phyloP scores from a whole-genome alignment of 2,113 vertebrate species.

The Petromus typicus region DNA sequence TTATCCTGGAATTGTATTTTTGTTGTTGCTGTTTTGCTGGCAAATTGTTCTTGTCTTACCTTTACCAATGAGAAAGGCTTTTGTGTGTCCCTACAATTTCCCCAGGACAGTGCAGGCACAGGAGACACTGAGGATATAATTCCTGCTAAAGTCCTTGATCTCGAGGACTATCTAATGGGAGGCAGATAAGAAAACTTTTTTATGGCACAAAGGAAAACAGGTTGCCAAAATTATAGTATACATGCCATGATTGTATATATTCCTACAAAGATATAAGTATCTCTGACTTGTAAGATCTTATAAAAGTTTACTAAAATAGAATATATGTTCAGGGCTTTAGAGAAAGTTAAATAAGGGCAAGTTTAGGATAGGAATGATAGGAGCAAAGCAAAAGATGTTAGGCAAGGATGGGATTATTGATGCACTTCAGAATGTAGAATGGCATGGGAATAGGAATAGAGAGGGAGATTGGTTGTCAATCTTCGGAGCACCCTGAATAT shows the following conservation, averaged over 20 bases:
- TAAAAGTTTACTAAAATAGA: neutral
- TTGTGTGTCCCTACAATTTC: neutral
- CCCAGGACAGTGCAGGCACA: neutral
- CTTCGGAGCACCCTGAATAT: neutral
- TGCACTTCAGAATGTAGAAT: neutral
- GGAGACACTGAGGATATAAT: neutral
- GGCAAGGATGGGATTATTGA: neutral
- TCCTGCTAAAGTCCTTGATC: neutral
- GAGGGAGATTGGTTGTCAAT: neutral
- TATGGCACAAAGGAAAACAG: neutral
- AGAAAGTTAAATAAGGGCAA: neutral
- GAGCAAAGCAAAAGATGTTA: neutral
- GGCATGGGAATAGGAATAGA: neutral
- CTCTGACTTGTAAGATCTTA: neutral
- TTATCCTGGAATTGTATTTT: conserved; percentile 34
- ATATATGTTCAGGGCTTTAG: neutral
- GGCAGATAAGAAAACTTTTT: neutral
- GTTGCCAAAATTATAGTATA: neutral
- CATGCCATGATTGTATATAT: neutral
- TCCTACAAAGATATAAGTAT: neutral
- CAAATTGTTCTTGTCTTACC: neutral
- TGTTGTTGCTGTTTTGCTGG: conserved; percentile 14
- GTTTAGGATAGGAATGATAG: neutral
- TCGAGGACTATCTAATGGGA: neutral
- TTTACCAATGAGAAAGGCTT: neutral